phyloP scores from a whole-genome alignment of 2,888 invertebrate species.

The Macrophya annulata region DNA sequence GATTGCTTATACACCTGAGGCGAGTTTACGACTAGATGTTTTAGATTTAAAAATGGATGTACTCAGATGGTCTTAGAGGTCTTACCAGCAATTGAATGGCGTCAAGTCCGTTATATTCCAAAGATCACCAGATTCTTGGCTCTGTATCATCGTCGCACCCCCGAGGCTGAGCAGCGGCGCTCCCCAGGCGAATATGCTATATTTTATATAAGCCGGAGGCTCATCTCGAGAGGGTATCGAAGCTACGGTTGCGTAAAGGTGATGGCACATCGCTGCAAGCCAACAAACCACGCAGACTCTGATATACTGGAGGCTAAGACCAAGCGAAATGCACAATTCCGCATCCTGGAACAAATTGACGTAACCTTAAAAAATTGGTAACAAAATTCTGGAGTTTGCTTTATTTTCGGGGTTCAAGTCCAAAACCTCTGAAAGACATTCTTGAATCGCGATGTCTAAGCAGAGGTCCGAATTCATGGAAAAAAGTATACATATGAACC shows the following conservation, averaged over 20 bases:
- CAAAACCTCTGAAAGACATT: not conserved
- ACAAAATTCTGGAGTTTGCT: not conserved
- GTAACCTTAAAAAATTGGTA: not conserved
- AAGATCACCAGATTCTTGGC: constrained; percentile 80
- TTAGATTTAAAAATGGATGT: not conserved
- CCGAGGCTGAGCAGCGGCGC: constrained; percentile 82
- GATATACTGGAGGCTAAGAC: constrained; percentile 84
- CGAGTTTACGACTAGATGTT: too few species aligned
- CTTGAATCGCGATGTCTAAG: not conserved
- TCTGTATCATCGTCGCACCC: constrained; percentile 81
- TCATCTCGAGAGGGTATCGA: constrained; percentile 76
- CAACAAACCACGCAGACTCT: constrained; percentile 86
- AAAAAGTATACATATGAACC: not conserved
- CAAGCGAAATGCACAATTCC: constrained; percentile 83
- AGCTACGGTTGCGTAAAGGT: constrained; percentile 81
- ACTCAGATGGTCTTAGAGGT: not conserved
- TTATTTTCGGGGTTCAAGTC: not conserved
- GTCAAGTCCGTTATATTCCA: constrained; percentile 80
- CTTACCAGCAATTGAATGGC: constrained; percentile 82
- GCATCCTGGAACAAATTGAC: constrained; percentile 81
- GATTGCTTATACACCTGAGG: too few species aligned
- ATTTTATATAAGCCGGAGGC: constrained; percentile 79
- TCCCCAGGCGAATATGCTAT: constrained; percentile 86
- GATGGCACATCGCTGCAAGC: constrained; percentile 86
- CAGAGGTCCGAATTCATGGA: not conserved